These are phyloP conservation scores for Varanus salvator DNA, from an alignment of 2,113 vertebrate species.

Conservation along the genomic window DNA sequence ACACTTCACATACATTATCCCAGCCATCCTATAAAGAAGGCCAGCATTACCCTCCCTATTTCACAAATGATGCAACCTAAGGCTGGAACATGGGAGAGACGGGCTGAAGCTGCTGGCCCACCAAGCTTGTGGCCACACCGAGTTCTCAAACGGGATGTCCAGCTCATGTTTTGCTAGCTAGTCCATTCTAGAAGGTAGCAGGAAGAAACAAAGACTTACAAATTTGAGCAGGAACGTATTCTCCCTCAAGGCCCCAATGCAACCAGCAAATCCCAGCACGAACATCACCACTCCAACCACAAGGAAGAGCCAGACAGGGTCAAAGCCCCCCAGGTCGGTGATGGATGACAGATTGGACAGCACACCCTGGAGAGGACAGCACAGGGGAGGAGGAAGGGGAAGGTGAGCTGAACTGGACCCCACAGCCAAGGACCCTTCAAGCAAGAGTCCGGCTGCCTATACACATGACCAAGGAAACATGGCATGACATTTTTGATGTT, in stretches of 20 bases:
- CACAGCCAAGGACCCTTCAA: neutral
- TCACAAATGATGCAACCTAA: neutral
- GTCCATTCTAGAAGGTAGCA: neutral
- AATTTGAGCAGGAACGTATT: constrained; percentile 93
- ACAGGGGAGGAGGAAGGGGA: no score
- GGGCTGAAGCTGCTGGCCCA: no score
- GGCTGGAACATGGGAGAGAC: neutral
- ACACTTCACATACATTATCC: neutral
- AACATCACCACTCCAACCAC: constrained; percentile 92
- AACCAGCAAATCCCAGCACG: constrained; percentile 90
- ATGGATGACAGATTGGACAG: constrained; percentile 91
- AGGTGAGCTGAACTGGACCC: neutral
- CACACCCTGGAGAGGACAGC: constrained; percentile 79
- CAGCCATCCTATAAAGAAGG: neutral
- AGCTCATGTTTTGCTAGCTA: neutral
- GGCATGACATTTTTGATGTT: neutral
- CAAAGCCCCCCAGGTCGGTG: constrained; percentile 91
- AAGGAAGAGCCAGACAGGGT: constrained; percentile 94
- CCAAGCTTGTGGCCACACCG: neutral
- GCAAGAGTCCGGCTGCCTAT: neutral
- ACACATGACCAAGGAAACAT: neutral
- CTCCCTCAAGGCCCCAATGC: constrained; percentile 91
- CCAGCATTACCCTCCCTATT: neutral
- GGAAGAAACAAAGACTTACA: constrained; percentile 76
- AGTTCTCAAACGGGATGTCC: neutral